A percentile compares a stretch with the other conserved stretches of the same genome.
phyloP scores from a whole-genome alignment of 2,888 invertebrate genomes.

The Charanyca ferruginea region DNA sequence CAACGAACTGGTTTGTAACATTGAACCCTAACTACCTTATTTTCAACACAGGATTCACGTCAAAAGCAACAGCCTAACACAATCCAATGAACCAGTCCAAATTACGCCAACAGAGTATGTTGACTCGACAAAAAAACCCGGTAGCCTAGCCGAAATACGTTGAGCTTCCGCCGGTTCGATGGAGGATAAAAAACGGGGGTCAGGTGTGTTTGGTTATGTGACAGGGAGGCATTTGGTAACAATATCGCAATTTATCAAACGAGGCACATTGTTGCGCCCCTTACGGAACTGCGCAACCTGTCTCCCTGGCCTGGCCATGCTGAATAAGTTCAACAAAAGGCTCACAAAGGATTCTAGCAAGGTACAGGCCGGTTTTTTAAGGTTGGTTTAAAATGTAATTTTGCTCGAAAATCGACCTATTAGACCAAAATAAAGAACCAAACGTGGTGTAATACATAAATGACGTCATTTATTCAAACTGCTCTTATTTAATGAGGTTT shows the following conservation, averaged over 20 bases:
- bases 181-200: constrained; percentile 42
- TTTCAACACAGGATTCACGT: constrained; percentile 51
- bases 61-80: constrained; percentile 67
- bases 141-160: constrained; percentile 58
- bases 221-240: constrained; percentile 80
- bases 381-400: background rate
- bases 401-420: background rate
- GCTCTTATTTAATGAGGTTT: no score
- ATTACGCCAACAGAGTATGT: constrained; percentile 72
- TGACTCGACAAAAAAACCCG: constrained; percentile 68
- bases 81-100: constrained; percentile 75
- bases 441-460: no score
- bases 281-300: constrained; percentile 67
- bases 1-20: constrained; percentile 2
- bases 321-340: constrained; percentile 28
- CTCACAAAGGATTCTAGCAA: background rate
- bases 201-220: constrained; percentile 66
- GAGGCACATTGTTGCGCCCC: constrained; percentile 88
- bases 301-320: constrained; percentile 46
- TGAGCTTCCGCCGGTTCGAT: constrained; percentile 46
- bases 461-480: no score
- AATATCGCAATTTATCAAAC: constrained; percentile 90
- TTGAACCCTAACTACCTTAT: constrained; percentile 20
- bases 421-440: no score
- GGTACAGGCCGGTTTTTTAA: background rate